Base-by-base conservation (phyloP, 2,113 vertebrate species). In the Furnarius figulus region DNA sequence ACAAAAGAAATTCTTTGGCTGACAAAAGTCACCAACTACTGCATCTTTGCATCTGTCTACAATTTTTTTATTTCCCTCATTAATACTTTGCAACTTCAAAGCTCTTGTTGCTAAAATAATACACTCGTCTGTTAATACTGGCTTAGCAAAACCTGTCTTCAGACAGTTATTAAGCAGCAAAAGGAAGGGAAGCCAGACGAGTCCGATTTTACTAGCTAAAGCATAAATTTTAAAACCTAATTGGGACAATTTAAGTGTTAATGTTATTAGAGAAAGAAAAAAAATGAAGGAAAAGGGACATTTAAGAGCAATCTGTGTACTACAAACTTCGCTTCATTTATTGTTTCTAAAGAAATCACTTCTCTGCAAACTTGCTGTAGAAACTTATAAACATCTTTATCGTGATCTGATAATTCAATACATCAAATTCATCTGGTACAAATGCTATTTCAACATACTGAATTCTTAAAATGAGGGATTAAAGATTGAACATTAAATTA, bases 221-320 rank as follows among this genome's bases (percentile, higher is more conserved):
- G 28, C 70, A 89, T 76, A 89, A 58, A 89, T 89, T 91, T 90
- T 86, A 93, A 93, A 92, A n/a, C 79, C 56, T 95, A 94, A 92
- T 37, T 85, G 37, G 52, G 73, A 68, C 63, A 86, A 86, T 39
- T 78, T 81, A 81, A 78, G 66, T 56, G 68, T 80, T 93, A 88
- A 89, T 81, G 58, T 47, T 77, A 87, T 31, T 86, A 84, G 20
- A 67, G 68, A 88, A 10, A 59, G 39, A 21, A 73, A 93, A 93
- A 67, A 67, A 77, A 3, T 2, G 1, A 73, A 88, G 39, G 24
- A 72, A 93, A 73, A 74, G 9, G 25, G 5, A 67, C 85, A 46
- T 27, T 44, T 44, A 61, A 49, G 63, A 84, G 39, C 14, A 83
- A 42, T 8, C 31, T 42, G 53, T 3, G 18, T 39, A 72, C 27